Conservation (phyloP, 2,888 invertebrate species). For the Ametastegia equiseti region DNA sequence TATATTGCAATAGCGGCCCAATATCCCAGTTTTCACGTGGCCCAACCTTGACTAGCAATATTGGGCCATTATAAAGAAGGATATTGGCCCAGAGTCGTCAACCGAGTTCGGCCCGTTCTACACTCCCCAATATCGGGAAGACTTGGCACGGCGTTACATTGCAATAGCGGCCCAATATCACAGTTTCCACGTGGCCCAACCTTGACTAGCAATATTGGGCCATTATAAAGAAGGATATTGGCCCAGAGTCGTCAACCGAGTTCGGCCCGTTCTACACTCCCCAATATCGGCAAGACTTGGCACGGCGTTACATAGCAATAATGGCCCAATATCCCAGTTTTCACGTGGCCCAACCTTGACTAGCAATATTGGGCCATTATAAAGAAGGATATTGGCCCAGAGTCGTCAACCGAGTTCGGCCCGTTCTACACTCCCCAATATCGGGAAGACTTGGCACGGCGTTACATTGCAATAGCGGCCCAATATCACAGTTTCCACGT, state of each 20-base stretch:
- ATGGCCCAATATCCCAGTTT: background rate
- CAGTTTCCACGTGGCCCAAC: background rate
- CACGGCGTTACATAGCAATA: background rate
- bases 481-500: background rate
- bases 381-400: background rate
- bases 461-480: background rate
- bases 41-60: background rate
- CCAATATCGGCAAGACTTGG: background rate
- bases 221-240: background rate
- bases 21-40: background rate
- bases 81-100: background rate
- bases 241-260: background rate
- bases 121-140: background rate
- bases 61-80: background rate
- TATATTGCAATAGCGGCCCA: background rate
- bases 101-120: background rate
- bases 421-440: background rate
- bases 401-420: background rate
- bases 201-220: background rate
- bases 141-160: conserved; percentile 1
- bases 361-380: background rate
- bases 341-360: background rate
- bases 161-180: background rate
- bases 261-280: background rate
- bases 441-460: background rate